Base-by-base conservation (phyloP, 2,888 invertebrate genomes). In the Aradus depressus region DNA sequence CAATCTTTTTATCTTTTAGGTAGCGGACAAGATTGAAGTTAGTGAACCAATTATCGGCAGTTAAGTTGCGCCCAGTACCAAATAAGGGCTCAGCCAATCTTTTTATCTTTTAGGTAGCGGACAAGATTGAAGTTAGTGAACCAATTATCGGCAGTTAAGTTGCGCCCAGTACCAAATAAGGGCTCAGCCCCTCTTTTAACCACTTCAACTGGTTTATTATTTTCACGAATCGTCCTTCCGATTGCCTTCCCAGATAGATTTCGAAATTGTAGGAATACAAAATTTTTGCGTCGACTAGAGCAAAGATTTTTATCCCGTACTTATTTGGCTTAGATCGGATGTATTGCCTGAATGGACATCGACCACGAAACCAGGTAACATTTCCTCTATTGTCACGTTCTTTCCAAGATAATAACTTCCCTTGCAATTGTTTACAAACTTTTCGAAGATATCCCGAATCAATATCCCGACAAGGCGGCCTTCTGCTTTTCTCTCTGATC, bases 301-400 rank as follows among this genome's bases (percentile, higher is more conserved):
- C 66, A 1, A 64, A 66, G 23, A 60, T 55, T 56, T 64, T 61
- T 10, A 63, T 58, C 12, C 60, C 63, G 56, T 64, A 62, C 57
- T 62, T 63, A 10, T 58, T 59, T n/a, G 62, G 63, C 51, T 65
- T 65, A 6, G 53, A 57, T 23, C 62, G 60, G 8, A 63, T 62
- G 49, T 60, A 63, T 47, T 60, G 59, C 18, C 55, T 49, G 51
- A 62, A 62, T 10, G 41, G 50, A 48, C 60, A 62, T 48, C 60
- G 47, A 4, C 61, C 62, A 52, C 59, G 56, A 52, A 62, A 62
- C 59, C 51, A 31, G 59, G 55, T 44, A 63, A 44, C 53, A 57
- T 60, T 49, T 63, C 62, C 53, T 64, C 62, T 16, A 61, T 56
- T n/a, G 61, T 62, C 6, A 59, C 44, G 52, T 60, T 48, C 44